These are phyloP conservation scores for Ceratina japonica DNA, from an alignment of 1,140 invertebrate genomes.

Conservation along the genomic window DNA sequence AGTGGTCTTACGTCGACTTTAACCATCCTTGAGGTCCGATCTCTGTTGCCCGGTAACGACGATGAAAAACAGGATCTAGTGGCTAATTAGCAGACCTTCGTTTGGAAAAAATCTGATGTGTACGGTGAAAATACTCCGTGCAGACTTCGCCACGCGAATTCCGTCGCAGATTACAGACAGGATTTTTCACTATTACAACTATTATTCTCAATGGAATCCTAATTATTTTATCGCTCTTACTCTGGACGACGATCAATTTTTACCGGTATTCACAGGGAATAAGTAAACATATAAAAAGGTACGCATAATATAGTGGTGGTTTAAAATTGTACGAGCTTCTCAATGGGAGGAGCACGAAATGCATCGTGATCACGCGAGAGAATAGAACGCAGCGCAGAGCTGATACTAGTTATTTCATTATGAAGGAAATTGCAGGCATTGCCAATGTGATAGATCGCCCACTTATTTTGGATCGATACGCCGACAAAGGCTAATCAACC, in stretches of 20 bases:
- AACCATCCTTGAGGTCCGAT: conserved; percentile 33
- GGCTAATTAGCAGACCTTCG: conserved; percentile 59
- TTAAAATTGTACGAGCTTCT: neutral
- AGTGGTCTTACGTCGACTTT: conserved; percentile 51
- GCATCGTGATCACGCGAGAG: neutral
- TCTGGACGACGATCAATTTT: no score
- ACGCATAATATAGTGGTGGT: neutral
- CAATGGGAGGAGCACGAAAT: neutral
- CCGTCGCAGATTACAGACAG: no score
- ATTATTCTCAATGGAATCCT: no score
- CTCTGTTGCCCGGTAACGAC: conserved; percentile 19
- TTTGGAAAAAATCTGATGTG: neutral
- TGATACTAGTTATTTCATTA: conserved; percentile 19
- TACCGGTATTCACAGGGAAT: no score
- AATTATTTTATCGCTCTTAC: no score
- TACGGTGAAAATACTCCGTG: neutral
- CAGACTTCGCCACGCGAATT: no score
- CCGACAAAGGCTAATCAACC: conserved; percentile 1
- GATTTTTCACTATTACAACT: no score
- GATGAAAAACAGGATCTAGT: conserved; percentile 49
- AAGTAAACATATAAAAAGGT: neutral
- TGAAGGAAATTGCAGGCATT: conserved; percentile 7
- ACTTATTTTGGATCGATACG: conserved; percentile 22
- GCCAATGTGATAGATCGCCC: conserved; percentile 20
- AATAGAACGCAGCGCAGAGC: neutral